phyloP scores from a whole-genome alignment of 2,888 invertebrate species.

The Phengaris alcon region DNA sequence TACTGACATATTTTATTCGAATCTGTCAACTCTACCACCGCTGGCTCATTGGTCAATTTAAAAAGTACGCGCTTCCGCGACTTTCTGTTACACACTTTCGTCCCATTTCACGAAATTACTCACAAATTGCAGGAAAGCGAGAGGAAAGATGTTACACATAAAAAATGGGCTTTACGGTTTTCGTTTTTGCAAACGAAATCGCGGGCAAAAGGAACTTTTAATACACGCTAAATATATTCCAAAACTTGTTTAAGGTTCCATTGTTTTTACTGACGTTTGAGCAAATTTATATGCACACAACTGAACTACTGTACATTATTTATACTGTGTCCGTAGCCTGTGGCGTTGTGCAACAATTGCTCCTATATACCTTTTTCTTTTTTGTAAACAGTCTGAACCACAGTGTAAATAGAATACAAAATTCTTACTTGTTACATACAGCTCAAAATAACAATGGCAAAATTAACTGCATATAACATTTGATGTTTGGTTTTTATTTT shows the following conservation, averaged over 20 bases:
- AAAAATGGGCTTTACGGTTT: no score
- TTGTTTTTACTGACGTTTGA: background rate
- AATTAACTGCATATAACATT: background rate
- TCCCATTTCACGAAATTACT: no score
- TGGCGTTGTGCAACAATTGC: slow-evolving; percentile 7
- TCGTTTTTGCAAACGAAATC: background rate
- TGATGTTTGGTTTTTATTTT: background rate
- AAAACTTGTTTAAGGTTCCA: background rate
- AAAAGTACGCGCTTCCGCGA: no score
- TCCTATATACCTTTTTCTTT: background rate
- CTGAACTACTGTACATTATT: slow-evolving; percentile 12
- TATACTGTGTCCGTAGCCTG: slow-evolving; percentile 5
- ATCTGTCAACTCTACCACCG: no score
- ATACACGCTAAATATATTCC: background rate
- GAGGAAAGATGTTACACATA: no score
- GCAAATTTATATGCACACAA: slow-evolving; percentile 1
- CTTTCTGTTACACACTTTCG: no score
- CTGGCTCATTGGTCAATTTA: no score
- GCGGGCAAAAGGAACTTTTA: background rate
- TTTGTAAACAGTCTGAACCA: slow-evolving; percentile 4
- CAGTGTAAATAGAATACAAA: slow-evolving; percentile 18
- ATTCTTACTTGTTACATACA: slow-evolving; percentile 14
- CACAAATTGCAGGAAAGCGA: no score
- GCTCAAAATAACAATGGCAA: background rate
- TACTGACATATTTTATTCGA: no score